Conservation (phyloP, 1,140 invertebrate genomes). For the Octopus bimaculoides region DNA sequence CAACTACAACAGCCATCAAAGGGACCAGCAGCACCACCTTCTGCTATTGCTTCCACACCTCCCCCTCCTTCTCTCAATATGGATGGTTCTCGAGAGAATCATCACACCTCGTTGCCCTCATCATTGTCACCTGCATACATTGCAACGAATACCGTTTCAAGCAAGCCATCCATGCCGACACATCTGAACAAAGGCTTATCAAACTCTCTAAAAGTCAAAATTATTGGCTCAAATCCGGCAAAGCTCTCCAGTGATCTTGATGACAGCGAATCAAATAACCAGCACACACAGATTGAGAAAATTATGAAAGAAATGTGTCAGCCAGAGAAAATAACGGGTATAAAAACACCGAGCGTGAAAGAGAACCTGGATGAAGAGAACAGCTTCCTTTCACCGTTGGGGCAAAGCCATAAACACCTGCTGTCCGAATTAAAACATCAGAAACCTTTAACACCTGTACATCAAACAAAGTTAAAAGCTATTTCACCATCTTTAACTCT, state of each 20-base stretch:
- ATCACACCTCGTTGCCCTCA: background rate
- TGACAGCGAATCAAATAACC: background rate
- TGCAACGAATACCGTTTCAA: background rate
- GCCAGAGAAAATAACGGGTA: background rate
- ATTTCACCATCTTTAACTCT: background rate
- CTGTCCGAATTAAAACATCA: background rate
- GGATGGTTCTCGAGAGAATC: background rate
- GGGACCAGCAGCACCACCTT: background rate
- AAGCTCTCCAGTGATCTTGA: background rate
- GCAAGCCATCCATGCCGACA: background rate
- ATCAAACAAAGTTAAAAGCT: background rate
- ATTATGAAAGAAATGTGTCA: background rate
- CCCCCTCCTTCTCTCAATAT: background rate
- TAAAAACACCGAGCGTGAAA: background rate
- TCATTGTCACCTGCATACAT: background rate
- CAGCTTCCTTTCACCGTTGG: no score
- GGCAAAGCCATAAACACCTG: no score
- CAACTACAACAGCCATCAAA: background rate
- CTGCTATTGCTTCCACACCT: background rate
- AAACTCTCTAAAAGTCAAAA: background rate
- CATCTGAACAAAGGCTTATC: background rate
- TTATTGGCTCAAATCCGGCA: background rate
- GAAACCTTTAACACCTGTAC: background rate
- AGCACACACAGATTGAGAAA: background rate
- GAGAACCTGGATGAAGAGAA: background rate